Conservation (phyloP, 2,888 invertebrate genomes). For the Apamea crenata region DNA sequence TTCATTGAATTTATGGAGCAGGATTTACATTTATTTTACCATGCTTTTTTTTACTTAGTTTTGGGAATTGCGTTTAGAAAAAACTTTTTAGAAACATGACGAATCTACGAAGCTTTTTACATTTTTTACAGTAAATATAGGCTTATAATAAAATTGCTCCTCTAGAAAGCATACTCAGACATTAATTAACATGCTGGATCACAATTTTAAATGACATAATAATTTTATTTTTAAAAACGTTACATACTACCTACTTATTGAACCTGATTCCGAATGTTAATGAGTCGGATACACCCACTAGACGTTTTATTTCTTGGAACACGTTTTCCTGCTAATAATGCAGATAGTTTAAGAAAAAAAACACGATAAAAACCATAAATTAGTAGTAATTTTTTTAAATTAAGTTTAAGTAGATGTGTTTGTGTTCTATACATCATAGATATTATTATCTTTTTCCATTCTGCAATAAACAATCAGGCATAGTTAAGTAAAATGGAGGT, state of each 20-base stretch:
- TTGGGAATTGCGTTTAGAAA: background rate
- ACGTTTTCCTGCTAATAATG: background rate
- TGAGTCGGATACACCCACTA: constrained; percentile 1
- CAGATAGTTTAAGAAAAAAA: background rate
- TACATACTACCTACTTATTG: background rate
- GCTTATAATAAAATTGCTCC: background rate
- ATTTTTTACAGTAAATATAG: background rate
- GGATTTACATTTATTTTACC: background rate
- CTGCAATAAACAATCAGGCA: background rate
- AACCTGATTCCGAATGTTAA: constrained; percentile 5
- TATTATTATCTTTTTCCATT: background rate
- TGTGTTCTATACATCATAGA: background rate
- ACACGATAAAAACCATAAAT: background rate
- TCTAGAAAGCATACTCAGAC: background rate
- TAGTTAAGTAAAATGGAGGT: too few relatives aligned
- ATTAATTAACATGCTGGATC: background rate
- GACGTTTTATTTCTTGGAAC: background rate
- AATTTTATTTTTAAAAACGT: background rate
- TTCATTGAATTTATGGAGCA: background rate
- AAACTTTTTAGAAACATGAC: too few relatives aligned
- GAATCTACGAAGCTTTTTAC: background rate
- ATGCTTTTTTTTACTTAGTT: background rate
- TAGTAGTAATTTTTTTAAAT: background rate
- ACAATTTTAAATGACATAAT: background rate
- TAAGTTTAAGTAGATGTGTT: background rate